These are phyloP conservation scores for Apostichopus californicus DNA, from an alignment of 35 echinoderm and acorn worm genomes.

Conservation along the genomic window DNA sequence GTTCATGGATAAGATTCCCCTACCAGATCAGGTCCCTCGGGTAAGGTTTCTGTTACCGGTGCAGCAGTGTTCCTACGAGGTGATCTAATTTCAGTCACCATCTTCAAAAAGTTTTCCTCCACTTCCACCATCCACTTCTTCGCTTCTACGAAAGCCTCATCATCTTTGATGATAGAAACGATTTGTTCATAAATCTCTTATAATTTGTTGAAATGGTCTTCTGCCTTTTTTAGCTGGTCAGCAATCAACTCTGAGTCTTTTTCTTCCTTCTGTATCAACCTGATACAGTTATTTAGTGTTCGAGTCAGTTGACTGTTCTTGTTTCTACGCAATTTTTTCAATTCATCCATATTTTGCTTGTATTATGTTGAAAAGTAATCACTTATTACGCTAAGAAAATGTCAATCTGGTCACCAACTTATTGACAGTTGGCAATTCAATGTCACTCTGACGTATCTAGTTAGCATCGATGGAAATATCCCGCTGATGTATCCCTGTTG, in stretches of 20 bases:
- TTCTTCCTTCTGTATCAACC: not conserved
- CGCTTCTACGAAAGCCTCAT: not conserved
- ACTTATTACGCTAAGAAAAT: not conserved
- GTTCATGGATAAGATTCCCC: too few species aligned
- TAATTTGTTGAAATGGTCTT: not conserved
- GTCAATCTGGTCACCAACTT: too few species aligned
- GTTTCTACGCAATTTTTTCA: not conserved
- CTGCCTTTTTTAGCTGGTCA: not conserved
- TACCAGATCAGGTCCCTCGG: too few species aligned
- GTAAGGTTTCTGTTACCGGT: too few species aligned
- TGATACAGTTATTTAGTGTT: not conserved
- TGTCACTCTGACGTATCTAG: not conserved
- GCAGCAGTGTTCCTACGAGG: too few species aligned
- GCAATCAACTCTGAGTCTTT: not conserved
- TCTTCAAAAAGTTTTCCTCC: constrained; percentile 7
- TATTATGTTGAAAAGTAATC: not conserved
- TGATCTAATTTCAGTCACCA: not conserved
- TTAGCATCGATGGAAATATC: not conserved
- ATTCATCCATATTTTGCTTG: not conserved
- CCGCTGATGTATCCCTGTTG: not conserved
- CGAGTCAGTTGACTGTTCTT: not conserved
- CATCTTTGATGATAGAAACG: not conserved
- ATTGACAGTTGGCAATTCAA: not conserved
- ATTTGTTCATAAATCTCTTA: constrained; percentile 9
- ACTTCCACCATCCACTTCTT: constrained; percentile 31